A percentile compares a stretch with the other conserved stretches of the same genome.
phyloP scores from a whole-genome alignment of 1,140 invertebrate genomes.

The Bombus confusus region DNA sequence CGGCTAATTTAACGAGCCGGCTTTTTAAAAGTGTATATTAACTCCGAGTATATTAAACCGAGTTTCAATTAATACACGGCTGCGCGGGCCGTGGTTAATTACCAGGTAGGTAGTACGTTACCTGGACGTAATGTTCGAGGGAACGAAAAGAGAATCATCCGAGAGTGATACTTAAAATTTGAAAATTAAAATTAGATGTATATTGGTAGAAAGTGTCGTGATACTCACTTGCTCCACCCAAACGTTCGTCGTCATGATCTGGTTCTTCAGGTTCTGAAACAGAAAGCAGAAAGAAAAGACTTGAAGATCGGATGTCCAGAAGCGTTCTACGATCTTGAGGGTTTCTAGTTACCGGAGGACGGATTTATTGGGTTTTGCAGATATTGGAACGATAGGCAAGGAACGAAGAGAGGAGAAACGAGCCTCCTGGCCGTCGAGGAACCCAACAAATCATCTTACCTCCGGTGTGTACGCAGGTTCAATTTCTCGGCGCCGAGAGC shows the following conservation, averaged over 20 bases:
- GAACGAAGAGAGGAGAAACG: slow-evolving; percentile 10
- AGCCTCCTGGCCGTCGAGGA: slow-evolving; percentile 23
- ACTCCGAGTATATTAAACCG: no score
- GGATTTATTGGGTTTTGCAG: slow-evolving; percentile 63
- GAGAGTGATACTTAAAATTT: background rate
- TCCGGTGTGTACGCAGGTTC: background rate
- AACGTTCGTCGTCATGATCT: slow-evolving; percentile 98
- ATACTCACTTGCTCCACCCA: slow-evolving; percentile 96
- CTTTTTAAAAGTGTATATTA: background rate
- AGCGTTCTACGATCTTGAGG: slow-evolving; percentile 26
- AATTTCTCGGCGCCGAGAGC: background rate
- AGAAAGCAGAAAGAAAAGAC: slow-evolving; percentile 80
- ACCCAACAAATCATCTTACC: slow-evolving; percentile 53
- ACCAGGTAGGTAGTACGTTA: no score
- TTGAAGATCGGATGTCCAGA: slow-evolving; percentile 47
- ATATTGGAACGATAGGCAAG: slow-evolving; percentile 15
- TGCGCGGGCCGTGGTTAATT: no score
- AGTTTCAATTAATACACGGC: no score
- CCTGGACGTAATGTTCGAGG: background rate
- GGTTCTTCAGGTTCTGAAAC: slow-evolving; percentile 96
- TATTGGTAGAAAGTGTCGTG: background rate
- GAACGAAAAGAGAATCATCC: background rate
- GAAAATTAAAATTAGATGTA: background rate
- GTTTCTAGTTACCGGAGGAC: slow-evolving; percentile 49
- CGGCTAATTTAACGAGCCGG: background rate